Evolutionary conservation across 1,140 invertebrate species (phyloP).

Genomic region (Neelides sp.): DNA sequence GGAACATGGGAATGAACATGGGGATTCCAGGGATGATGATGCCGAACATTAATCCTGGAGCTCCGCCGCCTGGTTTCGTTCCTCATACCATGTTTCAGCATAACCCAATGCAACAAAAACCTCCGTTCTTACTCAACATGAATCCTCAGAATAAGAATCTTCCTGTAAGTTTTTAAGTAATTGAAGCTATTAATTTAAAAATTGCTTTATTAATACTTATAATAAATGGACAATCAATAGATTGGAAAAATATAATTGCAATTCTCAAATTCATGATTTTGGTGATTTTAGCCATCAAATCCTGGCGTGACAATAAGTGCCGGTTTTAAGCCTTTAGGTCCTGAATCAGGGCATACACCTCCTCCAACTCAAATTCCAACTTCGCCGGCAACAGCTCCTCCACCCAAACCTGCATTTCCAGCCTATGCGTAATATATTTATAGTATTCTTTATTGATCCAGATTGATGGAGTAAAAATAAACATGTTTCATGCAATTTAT

Average conservation of each 20-base stretch:
- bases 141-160: conserved; percentile 9
- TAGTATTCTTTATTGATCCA: no score
- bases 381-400: conserved; percentile 36
- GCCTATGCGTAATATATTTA: conserved; percentile 50
- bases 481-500: no score
- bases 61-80: conserved; percentile 38
- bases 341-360: conserved; percentile 7
- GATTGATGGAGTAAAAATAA: no score
- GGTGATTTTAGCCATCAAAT: background rate
- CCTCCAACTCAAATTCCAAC: conserved; percentile 21
- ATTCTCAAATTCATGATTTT: background rate
- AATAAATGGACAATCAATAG: no score
- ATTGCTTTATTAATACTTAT: conserved; percentile 1
- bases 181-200: conserved; percentile 20
- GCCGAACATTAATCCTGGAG: conserved; percentile 44
- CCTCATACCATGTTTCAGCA: conserved; percentile 3
- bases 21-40: conserved; percentile 41
- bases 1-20: no score
- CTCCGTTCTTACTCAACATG: no score
- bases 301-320: conserved; percentile 10
- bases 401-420: conserved; percentile 65
- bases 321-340: conserved; percentile 17
- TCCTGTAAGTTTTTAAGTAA: conserved; percentile 15
- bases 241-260: no score
- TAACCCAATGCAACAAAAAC: conserved; percentile 25